Conservation (phyloP, 2,888 invertebrate species). For the Phortica magna region DNA sequence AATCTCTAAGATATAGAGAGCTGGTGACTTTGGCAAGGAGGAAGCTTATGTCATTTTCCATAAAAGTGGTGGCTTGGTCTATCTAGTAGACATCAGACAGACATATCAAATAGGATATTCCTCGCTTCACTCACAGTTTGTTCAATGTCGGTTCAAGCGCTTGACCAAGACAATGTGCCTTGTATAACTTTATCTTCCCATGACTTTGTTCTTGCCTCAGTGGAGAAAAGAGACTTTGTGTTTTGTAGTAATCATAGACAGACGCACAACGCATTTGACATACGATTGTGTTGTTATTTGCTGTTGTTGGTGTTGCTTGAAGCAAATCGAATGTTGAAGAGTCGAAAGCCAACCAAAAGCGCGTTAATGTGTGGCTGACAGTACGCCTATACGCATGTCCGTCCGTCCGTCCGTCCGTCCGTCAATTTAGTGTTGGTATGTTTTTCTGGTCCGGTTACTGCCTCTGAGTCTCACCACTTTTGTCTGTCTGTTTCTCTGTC, state of each 20-base stretch:
- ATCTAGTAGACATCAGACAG: too few relatives aligned
- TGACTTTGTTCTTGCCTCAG: too few relatives aligned
- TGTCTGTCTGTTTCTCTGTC: neutral
- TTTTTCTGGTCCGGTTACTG: neutral
- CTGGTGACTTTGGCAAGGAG: too few relatives aligned
- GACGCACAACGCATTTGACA: neutral
- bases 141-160: too few relatives aligned
- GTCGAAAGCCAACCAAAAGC: slow-evolving; percentile 37
- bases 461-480: neutral
- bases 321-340: neutral
- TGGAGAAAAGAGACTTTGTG: neutral
- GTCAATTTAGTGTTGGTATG: neutral
- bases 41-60: too few relatives aligned
- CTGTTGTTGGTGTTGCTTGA: neutral
- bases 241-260: neutral
- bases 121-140: too few relatives aligned
- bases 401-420: neutral
- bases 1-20: too few relatives aligned
- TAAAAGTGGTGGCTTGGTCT: too few relatives aligned
- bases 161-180: too few relatives aligned
- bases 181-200: too few relatives aligned
- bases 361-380: slow-evolving; percentile 25
- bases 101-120: too few relatives aligned
- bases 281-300: neutral
- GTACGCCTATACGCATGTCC: slow-evolving; percentile 2